These are phyloP conservation scores for Hylaeus anthracinus DNA, from an alignment of 1,140 invertebrate species.

Conservation along the genomic window DNA sequence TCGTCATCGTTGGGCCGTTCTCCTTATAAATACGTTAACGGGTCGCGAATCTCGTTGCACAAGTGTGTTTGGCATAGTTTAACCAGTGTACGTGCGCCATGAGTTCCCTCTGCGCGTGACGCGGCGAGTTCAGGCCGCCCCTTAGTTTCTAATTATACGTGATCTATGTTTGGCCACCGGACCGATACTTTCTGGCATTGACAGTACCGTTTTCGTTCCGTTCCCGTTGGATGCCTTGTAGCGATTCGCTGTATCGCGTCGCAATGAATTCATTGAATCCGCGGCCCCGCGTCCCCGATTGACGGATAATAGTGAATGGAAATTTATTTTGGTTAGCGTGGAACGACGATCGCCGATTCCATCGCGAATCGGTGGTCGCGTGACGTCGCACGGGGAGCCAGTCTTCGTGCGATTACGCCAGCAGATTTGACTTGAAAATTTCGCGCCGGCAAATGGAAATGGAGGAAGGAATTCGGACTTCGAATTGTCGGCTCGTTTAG, in stretches of 20 bases:
- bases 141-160: slow-evolving; percentile 75
- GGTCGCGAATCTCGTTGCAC: slow-evolving; percentile 60
- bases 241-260: background rate
- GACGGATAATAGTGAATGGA: slow-evolving; percentile 39
- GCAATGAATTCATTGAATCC: slow-evolving; percentile 27
- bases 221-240: background rate
- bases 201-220: slow-evolving; percentile 57
- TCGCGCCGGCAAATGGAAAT: slow-evolving; percentile 35
- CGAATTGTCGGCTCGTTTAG: background rate
- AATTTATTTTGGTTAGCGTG: slow-evolving; percentile 32
- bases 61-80: slow-evolving; percentile 67
- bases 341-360: slow-evolving; percentile 17
- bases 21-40: slow-evolving; percentile 43
- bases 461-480: background rate
- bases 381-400: background rate
- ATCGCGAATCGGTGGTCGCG: background rate
- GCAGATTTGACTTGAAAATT: slow-evolving; percentile 46
- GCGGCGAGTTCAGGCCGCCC: slow-evolving; percentile 41
- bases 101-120: slow-evolving; percentile 47
- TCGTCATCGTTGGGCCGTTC: background rate
- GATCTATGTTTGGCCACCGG: slow-evolving; percentile 72
- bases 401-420: slow-evolving; percentile 29
- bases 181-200: slow-evolving; percentile 75
- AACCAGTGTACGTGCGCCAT: slow-evolving; percentile 9
- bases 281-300: background rate